Conservation (phyloP, 2,888 invertebrate genomes). For the Drosophila flavopinicola region DNA sequence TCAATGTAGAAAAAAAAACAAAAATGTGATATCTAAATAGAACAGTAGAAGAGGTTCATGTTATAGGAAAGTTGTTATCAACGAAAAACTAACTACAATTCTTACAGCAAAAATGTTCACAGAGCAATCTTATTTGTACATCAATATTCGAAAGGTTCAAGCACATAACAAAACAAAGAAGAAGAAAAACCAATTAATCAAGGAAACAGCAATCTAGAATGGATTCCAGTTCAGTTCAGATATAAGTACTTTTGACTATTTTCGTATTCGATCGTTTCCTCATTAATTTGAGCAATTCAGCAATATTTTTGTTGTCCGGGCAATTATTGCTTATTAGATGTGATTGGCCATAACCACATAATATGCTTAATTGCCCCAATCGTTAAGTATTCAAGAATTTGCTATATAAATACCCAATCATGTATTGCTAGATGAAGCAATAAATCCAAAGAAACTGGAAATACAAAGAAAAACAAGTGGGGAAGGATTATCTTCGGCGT, state of each 20-base stretch:
- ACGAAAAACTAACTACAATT: neutral
- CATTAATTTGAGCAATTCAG: slow-evolving; percentile 9
- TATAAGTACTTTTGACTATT: neutral
- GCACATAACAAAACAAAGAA: neutral
- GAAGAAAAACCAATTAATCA: neutral
- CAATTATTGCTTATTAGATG: slow-evolving; percentile 34
- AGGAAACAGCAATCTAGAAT: slow-evolving; percentile 1
- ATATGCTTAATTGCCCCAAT: slow-evolving; percentile 10
- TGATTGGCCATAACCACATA: slow-evolving; percentile 14
- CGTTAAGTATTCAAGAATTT: slow-evolving; percentile 3
- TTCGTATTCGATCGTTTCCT: slow-evolving; percentile 5
- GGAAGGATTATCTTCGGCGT: no score
- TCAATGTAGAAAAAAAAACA: neutral
- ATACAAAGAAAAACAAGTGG: neutral
- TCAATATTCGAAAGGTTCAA: neutral
- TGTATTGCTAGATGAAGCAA: slow-evolving; percentile 11
- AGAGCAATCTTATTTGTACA: neutral
- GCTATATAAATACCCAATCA: slow-evolving; percentile 12
- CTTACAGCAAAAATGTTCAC: neutral
- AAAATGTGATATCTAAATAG: slow-evolving; percentile 12
- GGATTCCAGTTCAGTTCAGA: neutral
- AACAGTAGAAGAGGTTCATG: neutral
- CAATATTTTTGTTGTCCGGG: slow-evolving; percentile 6
- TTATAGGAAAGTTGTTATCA: neutral
- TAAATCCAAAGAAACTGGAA: slow-evolving; percentile 7